Evolutionary conservation across 2,113 vertebrate species (phyloP).

Genomic region (Lepidothrix coronata): DNA sequence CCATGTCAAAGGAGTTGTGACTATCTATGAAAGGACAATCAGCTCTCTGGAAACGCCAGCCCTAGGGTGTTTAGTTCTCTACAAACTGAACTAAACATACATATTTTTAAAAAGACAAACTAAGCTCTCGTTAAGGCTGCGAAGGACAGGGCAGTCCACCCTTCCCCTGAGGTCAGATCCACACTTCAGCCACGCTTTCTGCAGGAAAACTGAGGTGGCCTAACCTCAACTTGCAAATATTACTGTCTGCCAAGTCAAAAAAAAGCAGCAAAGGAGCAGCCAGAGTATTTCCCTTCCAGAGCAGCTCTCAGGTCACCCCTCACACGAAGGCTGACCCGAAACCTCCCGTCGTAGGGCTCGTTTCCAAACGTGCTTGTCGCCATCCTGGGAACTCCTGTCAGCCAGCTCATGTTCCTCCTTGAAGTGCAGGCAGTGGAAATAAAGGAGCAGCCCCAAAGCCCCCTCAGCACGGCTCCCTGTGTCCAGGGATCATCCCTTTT

Average conservation of each 20-base stretch:
- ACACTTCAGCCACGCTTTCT: background rate
- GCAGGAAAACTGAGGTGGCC: background rate
- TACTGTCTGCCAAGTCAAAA: background rate
- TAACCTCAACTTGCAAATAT: background rate
- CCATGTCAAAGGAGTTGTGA: background rate
- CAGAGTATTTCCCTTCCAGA: background rate
- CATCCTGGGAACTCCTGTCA: background rate
- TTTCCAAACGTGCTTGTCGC: background rate
- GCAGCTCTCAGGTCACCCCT: background rate
- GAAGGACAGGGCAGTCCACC: background rate
- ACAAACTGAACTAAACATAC: background rate
- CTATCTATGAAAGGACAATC: background rate
- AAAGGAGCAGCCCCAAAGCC: background rate
- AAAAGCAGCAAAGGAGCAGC: background rate
- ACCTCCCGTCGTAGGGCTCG: background rate
- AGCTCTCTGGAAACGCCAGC: background rate
- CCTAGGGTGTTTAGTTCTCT: background rate
- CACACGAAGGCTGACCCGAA: background rate
- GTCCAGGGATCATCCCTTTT: background rate
- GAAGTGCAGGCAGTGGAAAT: background rate
- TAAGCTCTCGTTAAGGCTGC: background rate
- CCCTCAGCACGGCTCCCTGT: background rate
- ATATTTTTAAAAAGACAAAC: background rate
- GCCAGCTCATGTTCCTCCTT: background rate
- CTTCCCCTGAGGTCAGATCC: too few species aligned